Percentiles rank a stretch among this genome's conserved stretches.
Evolutionary conservation across 2,113 vertebrate species (phyloP).

Genomic region (Pseudopipra pipra): DNA sequence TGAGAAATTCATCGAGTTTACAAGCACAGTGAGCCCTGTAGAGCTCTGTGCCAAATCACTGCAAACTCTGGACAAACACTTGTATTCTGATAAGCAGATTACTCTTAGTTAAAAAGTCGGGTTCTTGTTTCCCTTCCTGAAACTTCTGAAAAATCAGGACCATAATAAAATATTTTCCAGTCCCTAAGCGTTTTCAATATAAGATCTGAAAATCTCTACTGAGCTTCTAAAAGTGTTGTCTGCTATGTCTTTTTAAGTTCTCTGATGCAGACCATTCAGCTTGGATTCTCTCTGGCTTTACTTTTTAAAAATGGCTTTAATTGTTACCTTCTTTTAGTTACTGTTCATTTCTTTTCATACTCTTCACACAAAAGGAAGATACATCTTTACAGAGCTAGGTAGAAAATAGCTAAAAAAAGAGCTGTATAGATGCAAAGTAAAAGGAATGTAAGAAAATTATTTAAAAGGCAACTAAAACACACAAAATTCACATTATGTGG

Average conservation of each 20-base stretch:
- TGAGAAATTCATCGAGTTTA: neutral
- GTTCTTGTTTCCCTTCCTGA: neutral
- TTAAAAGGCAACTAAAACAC: constrained; percentile 64
- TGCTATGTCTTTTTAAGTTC: neutral
- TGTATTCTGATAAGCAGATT: neutral
- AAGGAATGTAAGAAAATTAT: constrained; percentile 69
- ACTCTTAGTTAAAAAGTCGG: neutral
- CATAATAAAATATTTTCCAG: neutral
- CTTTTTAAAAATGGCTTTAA: constrained; percentile 27
- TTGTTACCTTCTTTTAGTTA: constrained; percentile 63
- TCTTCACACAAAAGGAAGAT: constrained; percentile 64
- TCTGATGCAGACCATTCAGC: constrained; percentile 9
- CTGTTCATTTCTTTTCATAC: constrained; percentile 65
- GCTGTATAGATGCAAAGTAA: constrained; percentile 65
- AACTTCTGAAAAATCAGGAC: neutral
- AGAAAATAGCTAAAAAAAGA: constrained; percentile 65
- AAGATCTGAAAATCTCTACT: neutral
- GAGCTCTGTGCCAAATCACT: neutral
- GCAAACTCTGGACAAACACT: neutral
- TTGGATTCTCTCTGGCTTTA: neutral
- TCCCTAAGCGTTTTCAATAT: neutral
- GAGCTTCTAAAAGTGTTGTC: neutral
- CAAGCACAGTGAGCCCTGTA: neutral
- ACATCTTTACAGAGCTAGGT: constrained; percentile 66
- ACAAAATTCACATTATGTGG: constrained; percentile 53